Conservation (phyloP, 2,797 vertebrate species). For the Eulemur rubriventer region DNA sequence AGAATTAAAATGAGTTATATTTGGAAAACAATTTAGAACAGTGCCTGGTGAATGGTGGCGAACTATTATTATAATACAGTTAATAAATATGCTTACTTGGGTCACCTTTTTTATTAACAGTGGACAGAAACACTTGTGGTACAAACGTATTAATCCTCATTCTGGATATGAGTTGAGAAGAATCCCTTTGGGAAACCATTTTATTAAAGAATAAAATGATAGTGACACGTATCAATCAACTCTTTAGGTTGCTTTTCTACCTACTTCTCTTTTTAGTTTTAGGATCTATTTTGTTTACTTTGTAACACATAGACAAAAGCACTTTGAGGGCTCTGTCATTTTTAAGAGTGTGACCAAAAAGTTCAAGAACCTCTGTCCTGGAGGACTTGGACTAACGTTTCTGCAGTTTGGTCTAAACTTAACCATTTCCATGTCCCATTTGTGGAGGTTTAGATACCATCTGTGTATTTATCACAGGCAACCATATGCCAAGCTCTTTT, state of each 20-base stretch:
- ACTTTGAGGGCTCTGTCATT: too few species aligned
- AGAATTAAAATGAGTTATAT: neutral
- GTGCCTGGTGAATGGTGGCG: neutral
- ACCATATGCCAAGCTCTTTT: neutral
- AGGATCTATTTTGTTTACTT: neutral
- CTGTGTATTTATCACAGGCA: neutral
- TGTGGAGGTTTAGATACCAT: neutral
- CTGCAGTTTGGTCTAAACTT: neutral
- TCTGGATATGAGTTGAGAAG: neutral
- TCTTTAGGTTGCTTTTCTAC: neutral
- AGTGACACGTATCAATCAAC: rapidly evolving
- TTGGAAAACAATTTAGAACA: neutral
- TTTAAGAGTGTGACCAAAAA: too few species aligned
- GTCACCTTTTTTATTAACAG: neutral
- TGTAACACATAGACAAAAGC: too few species aligned
- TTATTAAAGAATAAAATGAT: neutral
- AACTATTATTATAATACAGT: neutral
- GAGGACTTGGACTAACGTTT: neutral
- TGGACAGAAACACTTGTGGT: neutral
- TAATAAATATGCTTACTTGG: neutral
- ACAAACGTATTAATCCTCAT: neutral
- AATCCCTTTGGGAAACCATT: neutral
- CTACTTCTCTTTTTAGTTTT: neutral
- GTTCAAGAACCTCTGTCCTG: too few species aligned
- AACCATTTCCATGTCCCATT: neutral